phyloP scores from a whole-genome alignment of 2,888 invertebrate species.

The Agapostemon virescens region DNA sequence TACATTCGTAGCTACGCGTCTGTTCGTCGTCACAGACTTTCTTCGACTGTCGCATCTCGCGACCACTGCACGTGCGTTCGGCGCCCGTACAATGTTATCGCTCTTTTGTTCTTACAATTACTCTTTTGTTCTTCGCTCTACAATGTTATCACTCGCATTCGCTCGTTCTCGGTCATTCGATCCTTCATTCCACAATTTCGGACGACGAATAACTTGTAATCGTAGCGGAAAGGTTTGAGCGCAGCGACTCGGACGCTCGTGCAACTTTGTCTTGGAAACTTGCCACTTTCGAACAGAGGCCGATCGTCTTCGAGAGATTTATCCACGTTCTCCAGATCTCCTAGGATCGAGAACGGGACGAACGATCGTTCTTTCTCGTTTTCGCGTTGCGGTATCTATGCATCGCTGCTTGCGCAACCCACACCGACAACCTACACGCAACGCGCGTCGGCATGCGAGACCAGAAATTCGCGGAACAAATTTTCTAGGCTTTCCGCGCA shows the following conservation, averaged over 20 bases:
- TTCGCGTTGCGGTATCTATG: background rate
- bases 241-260: background rate
- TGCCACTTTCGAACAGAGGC: background rate
- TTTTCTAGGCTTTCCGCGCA: background rate
- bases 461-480: background rate
- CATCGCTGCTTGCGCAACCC: background rate
- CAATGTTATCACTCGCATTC: too few relatives aligned
- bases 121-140: too few relatives aligned
- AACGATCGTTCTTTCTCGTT: background rate
- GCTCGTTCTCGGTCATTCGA: too few relatives aligned
- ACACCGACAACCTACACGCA: background rate
- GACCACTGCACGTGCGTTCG: too few relatives aligned
- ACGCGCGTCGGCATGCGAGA: conserved; percentile 3
- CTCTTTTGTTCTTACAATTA: too few relatives aligned
- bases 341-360: background rate
- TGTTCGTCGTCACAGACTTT: too few relatives aligned
- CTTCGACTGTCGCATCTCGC: too few relatives aligned
- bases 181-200: too few relatives aligned
- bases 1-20: too few relatives aligned
- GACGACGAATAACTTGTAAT: too few relatives aligned
- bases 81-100: too few relatives aligned
- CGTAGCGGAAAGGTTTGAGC: background rate
- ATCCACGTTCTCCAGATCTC: background rate
- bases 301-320: background rate
- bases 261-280: background rate